Evolutionary conservation across 2,888 invertebrate species (phyloP), one percentile per base, ranked within the genome.

Genomic region (Cheilosia grossa): DNA sequence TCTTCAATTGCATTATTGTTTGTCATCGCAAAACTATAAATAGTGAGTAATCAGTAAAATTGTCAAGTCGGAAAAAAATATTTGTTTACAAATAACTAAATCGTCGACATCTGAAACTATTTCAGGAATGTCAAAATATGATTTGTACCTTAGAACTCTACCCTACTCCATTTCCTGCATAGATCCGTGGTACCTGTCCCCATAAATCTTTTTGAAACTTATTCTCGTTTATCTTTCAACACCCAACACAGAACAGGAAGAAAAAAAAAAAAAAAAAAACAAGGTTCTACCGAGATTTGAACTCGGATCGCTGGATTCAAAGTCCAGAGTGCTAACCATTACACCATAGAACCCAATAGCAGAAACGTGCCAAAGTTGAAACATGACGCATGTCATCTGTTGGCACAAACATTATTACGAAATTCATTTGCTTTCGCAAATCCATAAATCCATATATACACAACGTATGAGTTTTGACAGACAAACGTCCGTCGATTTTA

Each of bases 281-380:
- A 69, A 91, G 91, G 91, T 91, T 91, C 91, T 91, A 92, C 91
- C 92, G 91, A 91, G 92, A 91, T 91, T 91, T 91, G 92, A 92
- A 92, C 92, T 91, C 91, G 91, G 91, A 91, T 92, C 91, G 91
- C 91, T 91, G 92, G 92, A 91, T 91, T 91, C 90, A 91, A 90
- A 91, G 90, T 91, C 90, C 90, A 91, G 90, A 91, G 90, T 91
- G 91, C 91, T 91, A 90, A 91, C 91, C 90, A 90, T 91, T 91
- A 91, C 91, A 91, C 91, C 91, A 91, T 91, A 90, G 90, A 90
- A 90, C 90, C 90, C 53, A 30, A 33, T 54, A 59, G 0, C 44
- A 0, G 10, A 0, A 4, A 19, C 3, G n/a, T 51, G 70, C 42
- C 70, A 66, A 74, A 79, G 21, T 21, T 47, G 7, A 17, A 54